Evolutionary conservation across 2,888 invertebrate genomes (phyloP).

Genomic region (Bombyx huttoni): DNA sequence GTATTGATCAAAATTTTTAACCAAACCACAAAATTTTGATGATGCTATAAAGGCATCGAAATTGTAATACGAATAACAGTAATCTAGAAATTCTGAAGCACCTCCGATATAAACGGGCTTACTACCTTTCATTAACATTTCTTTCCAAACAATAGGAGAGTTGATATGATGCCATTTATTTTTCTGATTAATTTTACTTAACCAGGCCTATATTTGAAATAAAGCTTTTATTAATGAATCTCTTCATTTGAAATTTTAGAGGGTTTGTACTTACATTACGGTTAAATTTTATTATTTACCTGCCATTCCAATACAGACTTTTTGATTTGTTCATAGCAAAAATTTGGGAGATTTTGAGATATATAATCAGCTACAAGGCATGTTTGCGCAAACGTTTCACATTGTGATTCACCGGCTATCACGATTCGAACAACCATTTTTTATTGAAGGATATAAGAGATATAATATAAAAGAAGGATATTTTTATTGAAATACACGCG

Average conservation of each 20-base stretch:
- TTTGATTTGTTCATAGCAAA: slow-evolving; percentile 62
- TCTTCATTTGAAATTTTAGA: not conserved
- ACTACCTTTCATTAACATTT: slow-evolving; percentile 66
- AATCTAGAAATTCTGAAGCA: slow-evolving; percentile 73
- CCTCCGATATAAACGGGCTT: slow-evolving; percentile 73
- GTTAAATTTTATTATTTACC: slow-evolving; percentile 25
- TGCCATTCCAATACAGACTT: slow-evolving; percentile 64
- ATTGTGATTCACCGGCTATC: slow-evolving; percentile 70
- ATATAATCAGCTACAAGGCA: slow-evolving; percentile 69
- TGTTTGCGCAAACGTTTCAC: slow-evolving; percentile 63
- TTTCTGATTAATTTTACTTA: slow-evolving; percentile 56
- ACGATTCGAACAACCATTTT: slow-evolving; percentile 63
- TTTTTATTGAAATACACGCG: not conserved
- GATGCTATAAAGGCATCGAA: slow-evolving; percentile 40
- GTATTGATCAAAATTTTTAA: slow-evolving; percentile 33
- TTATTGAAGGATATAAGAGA: too few species aligned
- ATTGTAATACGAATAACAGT: slow-evolving; percentile 73
- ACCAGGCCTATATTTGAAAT: slow-evolving; percentile 47
- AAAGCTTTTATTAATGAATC: not conserved
- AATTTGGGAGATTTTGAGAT: slow-evolving; percentile 64
- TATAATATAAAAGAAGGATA: not conserved
- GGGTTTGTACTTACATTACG: not conserved
- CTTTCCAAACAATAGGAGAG: slow-evolving; percentile 76
- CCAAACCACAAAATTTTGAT: slow-evolving; percentile 33
- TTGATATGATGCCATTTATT: slow-evolving; percentile 69